Base-by-base conservation (phyloP, 2,888 invertebrate genomes). In the Gymnosoma rotundatum region DNA sequence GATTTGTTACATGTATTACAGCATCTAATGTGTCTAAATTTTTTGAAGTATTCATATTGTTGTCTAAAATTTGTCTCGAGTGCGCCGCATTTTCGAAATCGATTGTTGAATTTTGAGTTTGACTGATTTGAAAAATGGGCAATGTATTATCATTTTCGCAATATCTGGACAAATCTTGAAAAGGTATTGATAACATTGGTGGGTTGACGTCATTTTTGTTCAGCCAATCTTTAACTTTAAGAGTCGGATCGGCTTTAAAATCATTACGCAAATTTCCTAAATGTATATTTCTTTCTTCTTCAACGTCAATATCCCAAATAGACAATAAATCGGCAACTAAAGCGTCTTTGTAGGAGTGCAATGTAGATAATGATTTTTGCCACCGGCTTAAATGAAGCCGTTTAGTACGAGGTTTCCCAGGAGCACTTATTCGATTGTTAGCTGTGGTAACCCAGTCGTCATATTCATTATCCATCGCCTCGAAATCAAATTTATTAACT, bases 301-400 rank as follows among this genome's bases (percentile, higher is more conserved):
- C 86, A 20, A 78, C 60, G 18, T 88, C 88, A 69, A 90, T 85
- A 70, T 89, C 89, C 90, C 90, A 90, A 73, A 89, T 78, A 0
- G 87, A 78, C n/a, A 90, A 76, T 58, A 90, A 60, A 78, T 88
- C 87, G 6, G 83, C 0, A 3, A 87, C 89, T 12, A 90, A 85
- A 1, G 87, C 88, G 83, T 90, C 90, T 84, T 89, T 89, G 73
- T 86, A 90, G 0, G 85, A 74, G 61, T 86, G 76, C 18, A 90
- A 83, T 1, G 78, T 56, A 25, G 79, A 45, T 20, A 88, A 48
- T 1, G 89, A 83, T 74, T 88, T 88, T 70, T 89, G 88, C 90
- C 90, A 90, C 10, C 88, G 87, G 12, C 88, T 88, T n/a, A 87
- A 60, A 58, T 60, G 69, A 8, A 66, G 12, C 14, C 81, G 72